Percentiles rank a stretch among this genome's conserved stretches.
These are phyloP conservation scores for Drosophila arizonae DNA, from an alignment of 1,140 invertebrate genomes.

Conservation along the genomic window DNA sequence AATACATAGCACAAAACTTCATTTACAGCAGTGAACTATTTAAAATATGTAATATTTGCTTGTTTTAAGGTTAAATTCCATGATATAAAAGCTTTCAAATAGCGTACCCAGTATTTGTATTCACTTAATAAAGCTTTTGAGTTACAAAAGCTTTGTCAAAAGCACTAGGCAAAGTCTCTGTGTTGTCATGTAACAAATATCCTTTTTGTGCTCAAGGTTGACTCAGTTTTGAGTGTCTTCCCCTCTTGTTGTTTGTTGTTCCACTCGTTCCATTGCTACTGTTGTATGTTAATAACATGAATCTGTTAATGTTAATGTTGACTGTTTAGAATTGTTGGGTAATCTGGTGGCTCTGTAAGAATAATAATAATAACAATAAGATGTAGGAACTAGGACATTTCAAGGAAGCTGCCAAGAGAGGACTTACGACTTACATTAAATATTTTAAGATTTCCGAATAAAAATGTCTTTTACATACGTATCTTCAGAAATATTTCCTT, in stretches of 20 bases:
- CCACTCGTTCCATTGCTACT: conserved; percentile 22
- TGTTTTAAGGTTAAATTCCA: conserved; percentile 17
- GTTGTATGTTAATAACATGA: conserved; percentile 37
- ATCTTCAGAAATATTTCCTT: too few relatives aligned
- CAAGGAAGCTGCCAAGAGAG: neutral
- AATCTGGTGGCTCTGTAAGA: conserved; percentile 35
- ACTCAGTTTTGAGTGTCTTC: conserved; percentile 13
- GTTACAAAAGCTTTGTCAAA: neutral
- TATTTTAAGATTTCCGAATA: neutral
- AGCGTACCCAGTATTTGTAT: conserved; percentile 32
- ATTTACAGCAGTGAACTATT: conserved; percentile 50
- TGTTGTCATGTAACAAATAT: conserved; percentile 48
- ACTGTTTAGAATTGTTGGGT: conserved; percentile 48
- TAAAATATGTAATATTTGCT: conserved; percentile 4
- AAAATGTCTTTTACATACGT: neutral
- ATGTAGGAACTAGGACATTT: neutral
- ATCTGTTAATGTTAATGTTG: conserved; percentile 16
- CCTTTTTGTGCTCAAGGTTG: conserved; percentile 34
- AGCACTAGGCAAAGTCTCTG: conserved; percentile 20
- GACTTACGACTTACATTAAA: neutral
- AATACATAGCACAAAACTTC: conserved; percentile 45
- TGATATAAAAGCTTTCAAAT: conserved; percentile 18
- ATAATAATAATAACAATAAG: conserved; percentile 1
- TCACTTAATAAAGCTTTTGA: too few relatives aligned
- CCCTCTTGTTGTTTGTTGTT: neutral